Evolutionary conservation across 2,888 invertebrate species (phyloP).

Genomic region (Synergus japonicus): DNA sequence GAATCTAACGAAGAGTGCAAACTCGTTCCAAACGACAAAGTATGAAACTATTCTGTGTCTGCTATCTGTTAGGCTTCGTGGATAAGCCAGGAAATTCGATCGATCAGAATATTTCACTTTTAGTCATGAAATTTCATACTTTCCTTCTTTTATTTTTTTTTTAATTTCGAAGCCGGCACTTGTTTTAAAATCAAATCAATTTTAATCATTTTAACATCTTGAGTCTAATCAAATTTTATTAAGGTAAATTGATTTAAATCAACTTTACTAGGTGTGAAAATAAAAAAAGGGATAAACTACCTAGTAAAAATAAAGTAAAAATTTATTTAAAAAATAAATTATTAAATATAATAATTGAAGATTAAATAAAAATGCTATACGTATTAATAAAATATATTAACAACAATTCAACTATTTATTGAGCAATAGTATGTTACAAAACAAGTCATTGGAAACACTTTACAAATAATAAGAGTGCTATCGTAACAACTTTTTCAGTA

Average conservation of each 20-base stretch:
- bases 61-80: not conserved
- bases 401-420: slow-evolving; percentile 28
- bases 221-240: no score
- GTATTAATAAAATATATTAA: not conserved
- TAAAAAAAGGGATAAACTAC: no score
- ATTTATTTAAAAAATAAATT: not conserved
- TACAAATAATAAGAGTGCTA: not conserved
- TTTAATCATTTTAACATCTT: no score
- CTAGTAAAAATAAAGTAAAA: no score
- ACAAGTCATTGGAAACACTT: not conserved
- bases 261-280: no score
- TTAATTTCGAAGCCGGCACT: no score
- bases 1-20: not conserved
- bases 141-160: not conserved
- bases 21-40: not conserved
- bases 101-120: slow-evolving; percentile 15
- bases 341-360: slow-evolving; percentile 5
- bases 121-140: slow-evolving; percentile 34
- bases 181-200: no score
- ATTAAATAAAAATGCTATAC: not conserved
- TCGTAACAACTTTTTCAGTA: not conserved
- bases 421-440: slow-evolving; percentile 28
- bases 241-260: no score
- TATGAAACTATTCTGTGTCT: not conserved
- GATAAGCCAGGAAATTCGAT: slow-evolving; percentile 26